Evolutionary conservation across 2,888 invertebrate genomes (phyloP).

Genomic region (Thalpophila matura): DNA sequence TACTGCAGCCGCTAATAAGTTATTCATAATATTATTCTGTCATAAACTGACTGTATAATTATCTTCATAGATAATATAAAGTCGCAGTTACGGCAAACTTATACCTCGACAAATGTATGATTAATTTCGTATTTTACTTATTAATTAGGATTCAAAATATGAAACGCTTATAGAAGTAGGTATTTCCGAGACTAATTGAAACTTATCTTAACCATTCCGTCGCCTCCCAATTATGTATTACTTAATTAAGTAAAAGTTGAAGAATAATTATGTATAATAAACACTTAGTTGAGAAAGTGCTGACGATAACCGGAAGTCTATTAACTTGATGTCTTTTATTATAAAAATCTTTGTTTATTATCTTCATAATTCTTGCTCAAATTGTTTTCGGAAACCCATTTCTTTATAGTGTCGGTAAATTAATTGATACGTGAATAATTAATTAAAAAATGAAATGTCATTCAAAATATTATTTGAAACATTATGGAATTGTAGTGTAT

Average conservation of each 20-base stretch:
- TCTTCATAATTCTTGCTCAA: not conserved
- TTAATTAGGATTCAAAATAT: too few relatives aligned
- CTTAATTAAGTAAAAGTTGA: not conserved
- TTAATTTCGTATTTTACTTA: too few relatives aligned
- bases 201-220: slow-evolving; percentile 20
- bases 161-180: slow-evolving; percentile 11
- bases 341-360: not conserved
- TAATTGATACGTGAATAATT: too few relatives aligned
- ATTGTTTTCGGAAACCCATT: not conserved
- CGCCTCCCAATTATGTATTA: not conserved
- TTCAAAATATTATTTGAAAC: too few relatives aligned
- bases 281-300: not conserved
- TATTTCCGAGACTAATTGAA: slow-evolving; percentile 19
- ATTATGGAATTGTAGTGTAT: too few relatives aligned
- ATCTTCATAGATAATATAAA: too few relatives aligned
- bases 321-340: not conserved
- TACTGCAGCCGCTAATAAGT: too few relatives aligned
- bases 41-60: too few relatives aligned
- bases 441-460: too few relatives aligned
- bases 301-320: not conserved
- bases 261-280: not conserved
- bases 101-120: too few relatives aligned
- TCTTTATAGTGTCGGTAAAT: not conserved
- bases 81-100: too few relatives aligned
- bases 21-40: too few relatives aligned